phyloP scores from a whole-genome alignment of 2,113 vertebrate genomes.

The Mustela nigripes region DNA sequence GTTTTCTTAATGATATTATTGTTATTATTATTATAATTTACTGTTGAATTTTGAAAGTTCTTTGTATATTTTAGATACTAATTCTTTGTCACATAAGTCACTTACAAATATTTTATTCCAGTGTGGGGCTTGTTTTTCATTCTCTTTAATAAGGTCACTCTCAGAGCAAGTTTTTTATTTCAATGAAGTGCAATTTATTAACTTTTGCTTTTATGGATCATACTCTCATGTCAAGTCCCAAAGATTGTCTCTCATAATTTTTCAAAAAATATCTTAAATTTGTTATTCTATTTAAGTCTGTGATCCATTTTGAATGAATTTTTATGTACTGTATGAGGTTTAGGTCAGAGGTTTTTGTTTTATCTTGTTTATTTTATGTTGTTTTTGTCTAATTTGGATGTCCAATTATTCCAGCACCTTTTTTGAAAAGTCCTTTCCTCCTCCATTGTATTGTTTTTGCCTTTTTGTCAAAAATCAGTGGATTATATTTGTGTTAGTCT shows the following conservation, averaged over 20 bases:
- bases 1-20: neutral
- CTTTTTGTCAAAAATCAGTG: neutral
- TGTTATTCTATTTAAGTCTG: neutral
- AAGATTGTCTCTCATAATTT: neutral
- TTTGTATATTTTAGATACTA: neutral
- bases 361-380: neutral
- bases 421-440: neutral
- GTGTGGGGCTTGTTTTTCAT: neutral
- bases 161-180: neutral
- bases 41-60: neutral
- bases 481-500: neutral
- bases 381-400: neutral
- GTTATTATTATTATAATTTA: neutral
- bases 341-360: neutral
- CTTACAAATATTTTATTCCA: neutral
- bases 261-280: neutral
- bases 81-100: neutral
- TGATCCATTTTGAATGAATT: neutral
- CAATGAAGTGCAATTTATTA: neutral
- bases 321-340: neutral
- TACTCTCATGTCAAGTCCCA: neutral
- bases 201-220: neutral
- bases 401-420: neutral
- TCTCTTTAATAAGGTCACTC: neutral
- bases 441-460: neutral